Conservation (phyloP, 2,113 vertebrate species). For the Dasyornis broadbenti region DNA sequence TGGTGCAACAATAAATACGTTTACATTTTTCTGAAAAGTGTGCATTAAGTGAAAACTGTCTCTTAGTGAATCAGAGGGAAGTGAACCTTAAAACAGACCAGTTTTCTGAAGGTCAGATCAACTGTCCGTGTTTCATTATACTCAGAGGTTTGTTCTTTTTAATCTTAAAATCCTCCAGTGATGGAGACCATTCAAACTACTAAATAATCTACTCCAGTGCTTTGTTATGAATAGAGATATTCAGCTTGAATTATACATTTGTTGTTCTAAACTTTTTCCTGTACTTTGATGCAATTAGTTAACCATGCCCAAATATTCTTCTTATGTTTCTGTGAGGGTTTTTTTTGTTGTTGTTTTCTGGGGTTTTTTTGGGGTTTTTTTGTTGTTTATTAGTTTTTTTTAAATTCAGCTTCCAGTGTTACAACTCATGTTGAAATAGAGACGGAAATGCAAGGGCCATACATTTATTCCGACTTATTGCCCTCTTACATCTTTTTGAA, state of each 20-base stretch:
- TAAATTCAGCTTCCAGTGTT: neutral
- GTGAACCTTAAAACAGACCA: neutral
- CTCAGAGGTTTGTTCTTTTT: neutral
- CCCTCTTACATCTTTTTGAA: neutral
- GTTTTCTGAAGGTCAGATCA: neutral
- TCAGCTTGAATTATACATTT: neutral
- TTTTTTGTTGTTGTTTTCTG: neutral
- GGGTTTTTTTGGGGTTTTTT: too few species aligned
- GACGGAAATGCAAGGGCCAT: neutral
- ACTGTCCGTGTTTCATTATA: neutral
- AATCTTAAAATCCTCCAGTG: neutral
- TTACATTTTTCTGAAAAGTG: neutral
- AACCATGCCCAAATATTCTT: neutral
- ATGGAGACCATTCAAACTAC: neutral
- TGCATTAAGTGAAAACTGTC: neutral
- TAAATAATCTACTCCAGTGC: neutral
- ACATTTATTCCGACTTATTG: neutral
- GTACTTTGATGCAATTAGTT: neutral
- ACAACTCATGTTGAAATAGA: neutral
- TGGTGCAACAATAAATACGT: neutral
- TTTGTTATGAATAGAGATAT: neutral
- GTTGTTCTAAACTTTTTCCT: neutral
- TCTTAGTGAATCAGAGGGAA: neutral
- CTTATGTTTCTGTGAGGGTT: neutral
- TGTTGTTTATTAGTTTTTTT: too few species aligned